phyloP scores from a whole-genome alignment of 2,113 vertebrate genomes.

The Grus americana region DNA sequence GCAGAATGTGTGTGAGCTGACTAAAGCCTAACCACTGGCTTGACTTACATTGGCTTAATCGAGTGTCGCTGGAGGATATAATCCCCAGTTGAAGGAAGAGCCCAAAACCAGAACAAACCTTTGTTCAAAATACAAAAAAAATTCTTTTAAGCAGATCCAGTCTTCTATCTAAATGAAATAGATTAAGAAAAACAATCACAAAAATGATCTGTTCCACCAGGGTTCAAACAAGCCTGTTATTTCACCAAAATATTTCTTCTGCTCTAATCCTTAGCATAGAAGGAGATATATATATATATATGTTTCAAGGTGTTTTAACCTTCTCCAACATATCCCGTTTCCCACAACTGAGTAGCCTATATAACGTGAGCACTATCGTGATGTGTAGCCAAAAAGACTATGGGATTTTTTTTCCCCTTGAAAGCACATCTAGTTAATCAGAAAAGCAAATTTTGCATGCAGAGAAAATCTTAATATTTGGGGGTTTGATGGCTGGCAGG shows the following conservation, averaged over 20 bases:
- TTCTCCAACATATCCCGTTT: not conserved
- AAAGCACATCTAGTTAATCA: not conserved
- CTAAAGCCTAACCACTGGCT: not conserved
- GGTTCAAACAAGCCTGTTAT: not conserved
- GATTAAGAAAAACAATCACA: not conserved
- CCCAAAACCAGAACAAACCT: not conserved
- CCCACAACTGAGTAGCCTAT: not conserved
- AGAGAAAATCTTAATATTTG: not conserved
- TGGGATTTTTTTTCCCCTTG: not conserved
- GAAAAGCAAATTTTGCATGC: not conserved
- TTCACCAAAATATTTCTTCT: not conserved
- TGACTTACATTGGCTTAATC: not conserved
- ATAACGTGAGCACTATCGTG: not conserved
- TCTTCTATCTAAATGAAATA: not conserved
- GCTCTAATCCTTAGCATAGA: not conserved
- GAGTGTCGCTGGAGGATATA: not conserved
- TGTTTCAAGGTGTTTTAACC: not conserved
- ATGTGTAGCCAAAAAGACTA: not conserved
- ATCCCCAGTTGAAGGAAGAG: not conserved
- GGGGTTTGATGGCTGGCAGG: not conserved
- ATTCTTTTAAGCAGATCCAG: not conserved
- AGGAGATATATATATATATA: no score
- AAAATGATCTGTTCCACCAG: not conserved
- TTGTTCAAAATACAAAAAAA: not conserved
- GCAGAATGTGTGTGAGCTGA: not conserved